Evolutionary conservation across 1,140 invertebrate species (phyloP), one percentile per base, ranked within the genome.

Genomic region (Pseudobourletiella spinata): DNA sequence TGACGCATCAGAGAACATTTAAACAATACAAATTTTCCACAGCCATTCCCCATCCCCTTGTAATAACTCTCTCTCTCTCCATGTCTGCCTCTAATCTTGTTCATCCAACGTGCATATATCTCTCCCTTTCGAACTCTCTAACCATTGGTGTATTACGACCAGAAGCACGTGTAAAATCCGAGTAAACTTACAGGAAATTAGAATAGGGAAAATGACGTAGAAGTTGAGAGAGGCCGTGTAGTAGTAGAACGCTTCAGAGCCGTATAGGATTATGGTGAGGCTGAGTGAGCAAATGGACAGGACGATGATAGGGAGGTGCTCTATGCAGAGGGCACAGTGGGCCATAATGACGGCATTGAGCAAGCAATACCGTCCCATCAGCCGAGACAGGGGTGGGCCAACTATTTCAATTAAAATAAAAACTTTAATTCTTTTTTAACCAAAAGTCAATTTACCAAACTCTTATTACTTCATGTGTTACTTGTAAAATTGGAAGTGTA

Each of bases 171-270:
- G 16, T 30, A 18, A n/a, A 32, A 50, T 11, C 14, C 22, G 57
- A 26, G 20, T 3, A 25, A 28, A 48, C 61, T 59, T 61, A 65
- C 66, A 11, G n/a, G 65, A 57, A 25, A 70, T 61, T 3, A 60
- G 35, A 24, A 65, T 67, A 0, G 68, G 68, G 42, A 70, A 70
- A n/a, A 67, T 28, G 22, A 64, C 61, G 29, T 67, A 67, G 22
- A 70, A 70, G 30, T 57, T 64, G 8, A 67, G 46, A 6, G 61
- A 28, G 3, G 68, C 59, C 3, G 68, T 59, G 50, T 67, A 70
- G 44, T 70, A 70, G 56, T 70, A 70, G 30, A 70, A 67, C 2
- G 68, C 65, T 55, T 70, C 68, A 8, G 65, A 67, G 24, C 65
- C 62, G 35, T 70, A 65, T 18, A 70, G 29, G 3, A 70, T 20